phyloP scores from a whole-genome alignment of 2,888 invertebrate genomes.

The Drosophila phalerata region DNA sequence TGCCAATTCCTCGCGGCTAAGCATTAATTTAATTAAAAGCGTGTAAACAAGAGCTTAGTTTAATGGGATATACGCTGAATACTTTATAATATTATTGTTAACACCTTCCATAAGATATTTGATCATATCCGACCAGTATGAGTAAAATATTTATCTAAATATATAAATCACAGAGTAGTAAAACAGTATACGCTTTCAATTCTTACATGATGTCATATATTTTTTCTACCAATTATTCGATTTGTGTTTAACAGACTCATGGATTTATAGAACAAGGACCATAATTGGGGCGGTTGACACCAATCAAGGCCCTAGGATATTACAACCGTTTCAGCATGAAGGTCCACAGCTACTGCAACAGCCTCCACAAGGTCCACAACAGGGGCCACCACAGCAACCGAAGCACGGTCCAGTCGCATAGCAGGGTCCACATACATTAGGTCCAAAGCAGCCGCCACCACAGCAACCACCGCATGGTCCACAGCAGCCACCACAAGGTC shows the following conservation, averaged over 20 bases:
- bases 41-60: slow-evolving; percentile 46
- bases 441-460: slow-evolving; percentile 42
- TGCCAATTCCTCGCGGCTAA: slow-evolving; percentile 30
- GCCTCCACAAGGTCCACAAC: slow-evolving; percentile 23
- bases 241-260: slow-evolving; percentile 2
- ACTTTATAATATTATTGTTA: too few species aligned
- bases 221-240: background rate
- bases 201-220: background rate
- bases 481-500: slow-evolving; percentile 51
- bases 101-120: too few species aligned
- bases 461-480: slow-evolving; percentile 56
- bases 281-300: background rate
- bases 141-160: too few species aligned
- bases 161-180: too few species aligned
- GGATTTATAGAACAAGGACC: background rate
- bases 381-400: slow-evolving; percentile 19
- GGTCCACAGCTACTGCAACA: slow-evolving; percentile 26
- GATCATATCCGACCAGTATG: too few species aligned
- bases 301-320: background rate
- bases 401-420: slow-evolving; percentile 26
- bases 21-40: slow-evolving; percentile 51
- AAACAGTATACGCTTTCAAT: background rate
- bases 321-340: slow-evolving; percentile 3
- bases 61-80: background rate
- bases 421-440: slow-evolving; percentile 47